Evolutionary conservation across 1,140 invertebrate genomes (phyloP), one percentile per base, ranked within the genome.

Genomic region (Nebria ingens): DNA sequence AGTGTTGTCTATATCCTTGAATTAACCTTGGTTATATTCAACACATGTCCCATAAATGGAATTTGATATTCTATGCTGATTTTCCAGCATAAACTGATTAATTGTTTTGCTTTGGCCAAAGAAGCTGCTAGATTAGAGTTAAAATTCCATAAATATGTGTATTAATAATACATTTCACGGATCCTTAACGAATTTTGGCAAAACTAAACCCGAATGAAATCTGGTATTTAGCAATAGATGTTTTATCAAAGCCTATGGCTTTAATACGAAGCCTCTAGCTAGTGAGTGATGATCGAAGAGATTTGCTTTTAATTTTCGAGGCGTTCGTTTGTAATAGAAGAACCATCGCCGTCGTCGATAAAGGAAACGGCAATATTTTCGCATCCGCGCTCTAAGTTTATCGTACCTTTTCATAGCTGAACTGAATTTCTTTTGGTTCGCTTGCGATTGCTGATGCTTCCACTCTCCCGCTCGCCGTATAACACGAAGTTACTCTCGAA

Each of bases 391-490:
- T 22, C 52, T 29, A 12, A 53, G 58, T 56, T 52, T 56, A 56
- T 51, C 45, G 42, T 50, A 51, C 12, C 51, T 53, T 59, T 55
- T 56, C 58, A 54, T 59, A 56, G 58, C 23, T 59, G 52, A 56
- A 55, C 23, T 59, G 52, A 23, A 56, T 56, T 56, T 58, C 53
- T 61, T 51, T 59, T 56, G 40, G 40, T 51, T 51, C 49, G 20
- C 19, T 54, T 51, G 53, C 29, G 59, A 61, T 59, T 56, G 58
- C 54, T 56, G n/a, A n/a, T n/a, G 17, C 21, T 54, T 61, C 40
- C 40, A 45, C 40, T 45, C 40, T 45, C 40, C n/a, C 40, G 40
- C 40, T 6, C 40, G 40, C 52, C 53, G 59, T 55, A 57, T 59
- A 61, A 59, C 53, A 61, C 55, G 56, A 58, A 45, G 40, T 45